These are phyloP conservation scores for Drosophila rubida DNA, from an alignment of 2,888 invertebrate species.

Conservation along the genomic window DNA sequence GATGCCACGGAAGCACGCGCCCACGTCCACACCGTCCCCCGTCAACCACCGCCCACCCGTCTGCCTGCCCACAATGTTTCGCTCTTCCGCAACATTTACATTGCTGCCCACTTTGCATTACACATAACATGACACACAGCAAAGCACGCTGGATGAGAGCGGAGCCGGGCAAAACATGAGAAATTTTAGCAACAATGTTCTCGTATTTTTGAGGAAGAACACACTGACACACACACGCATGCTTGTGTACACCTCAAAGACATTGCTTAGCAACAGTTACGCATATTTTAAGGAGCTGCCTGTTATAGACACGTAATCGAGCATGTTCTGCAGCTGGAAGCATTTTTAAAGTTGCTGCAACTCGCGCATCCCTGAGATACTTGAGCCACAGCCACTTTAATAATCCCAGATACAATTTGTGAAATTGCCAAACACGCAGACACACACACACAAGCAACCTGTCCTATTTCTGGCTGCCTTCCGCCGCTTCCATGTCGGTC, in stretches of 20 bases:
- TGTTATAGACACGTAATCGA: constrained; percentile 14
- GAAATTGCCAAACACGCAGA: constrained; percentile 6
- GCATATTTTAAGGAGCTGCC: constrained; percentile 47
- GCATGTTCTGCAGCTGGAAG: constrained; percentile 7
- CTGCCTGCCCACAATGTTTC: neutral
- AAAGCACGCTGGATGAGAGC: neutral
- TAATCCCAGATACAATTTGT: constrained; percentile 10
- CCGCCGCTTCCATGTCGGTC: neutral
- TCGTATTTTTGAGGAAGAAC: constrained; percentile 35
- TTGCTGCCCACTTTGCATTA: constrained; percentile 38
- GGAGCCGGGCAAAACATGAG: constrained; percentile 28
- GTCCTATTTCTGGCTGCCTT: neutral
- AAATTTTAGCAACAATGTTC: constrained; percentile 58
- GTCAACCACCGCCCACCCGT: too few relatives aligned
- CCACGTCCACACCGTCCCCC: neutral
- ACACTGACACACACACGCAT: constrained; percentile 11
- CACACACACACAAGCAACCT: constrained; percentile 6
- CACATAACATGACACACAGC: constrained; percentile 8
- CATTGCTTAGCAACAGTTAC: constrained; percentile 53
- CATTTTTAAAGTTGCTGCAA: constrained; percentile 19
- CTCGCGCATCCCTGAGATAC: constrained; percentile 27
- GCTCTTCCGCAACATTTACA: neutral
- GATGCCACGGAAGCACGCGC: constrained; percentile 4
- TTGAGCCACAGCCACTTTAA: constrained; percentile 20
- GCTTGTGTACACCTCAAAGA: constrained; percentile 43